Conservation (phyloP, 1,140 invertebrate genomes). For the Drosophila ercepeae region DNA sequence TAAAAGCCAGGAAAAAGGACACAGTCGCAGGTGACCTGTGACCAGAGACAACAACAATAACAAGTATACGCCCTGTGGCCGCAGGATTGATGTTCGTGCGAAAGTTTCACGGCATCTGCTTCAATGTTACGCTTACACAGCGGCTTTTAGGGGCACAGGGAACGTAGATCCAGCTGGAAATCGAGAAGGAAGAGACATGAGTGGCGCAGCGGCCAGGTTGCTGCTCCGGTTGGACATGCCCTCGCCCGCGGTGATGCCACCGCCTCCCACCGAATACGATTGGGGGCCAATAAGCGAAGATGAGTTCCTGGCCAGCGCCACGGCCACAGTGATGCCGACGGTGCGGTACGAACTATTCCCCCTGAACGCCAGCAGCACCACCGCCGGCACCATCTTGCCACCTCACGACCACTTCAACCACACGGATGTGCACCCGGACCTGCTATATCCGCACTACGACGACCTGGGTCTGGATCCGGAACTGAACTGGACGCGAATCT, state of each 20-base stretch:
- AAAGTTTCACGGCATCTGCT: constrained; percentile 45
- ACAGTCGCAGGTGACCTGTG: constrained; percentile 16
- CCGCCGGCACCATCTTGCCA: constrained; percentile 2
- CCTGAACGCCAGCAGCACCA: not conserved
- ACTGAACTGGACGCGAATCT: constrained; percentile 62
- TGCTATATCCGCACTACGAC: constrained; percentile 54
- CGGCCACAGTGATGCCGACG: constrained; percentile 40
- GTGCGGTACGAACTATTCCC: constrained; percentile 49
- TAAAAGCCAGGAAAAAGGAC: constrained; percentile 28
- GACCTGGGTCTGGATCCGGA: constrained; percentile 38
- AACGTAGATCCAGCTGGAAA: not conserved
- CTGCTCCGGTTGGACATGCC: constrained; percentile 54
- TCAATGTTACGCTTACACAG: constrained; percentile 36
- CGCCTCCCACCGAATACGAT: constrained; percentile 52
- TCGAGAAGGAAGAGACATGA: constrained; percentile 21
- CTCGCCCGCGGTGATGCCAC: constrained; percentile 48
- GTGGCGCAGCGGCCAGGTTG: constrained; percentile 34
- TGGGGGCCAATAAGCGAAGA: constrained; percentile 51
- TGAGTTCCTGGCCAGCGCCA: constrained; percentile 63
- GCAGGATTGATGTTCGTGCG: constrained; percentile 55
- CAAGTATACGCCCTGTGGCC: constrained; percentile 23
- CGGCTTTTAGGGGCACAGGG: not conserved
- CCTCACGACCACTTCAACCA: constrained; percentile 14
- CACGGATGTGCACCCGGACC: constrained; percentile 32
- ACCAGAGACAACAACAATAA: constrained; percentile 4